Percentiles rank a stretch among this genome's conserved stretches.
These are phyloP conservation scores for Aythya fuligula DNA, from an alignment of 2,797 vertebrate genomes.

Conservation along the genomic window DNA sequence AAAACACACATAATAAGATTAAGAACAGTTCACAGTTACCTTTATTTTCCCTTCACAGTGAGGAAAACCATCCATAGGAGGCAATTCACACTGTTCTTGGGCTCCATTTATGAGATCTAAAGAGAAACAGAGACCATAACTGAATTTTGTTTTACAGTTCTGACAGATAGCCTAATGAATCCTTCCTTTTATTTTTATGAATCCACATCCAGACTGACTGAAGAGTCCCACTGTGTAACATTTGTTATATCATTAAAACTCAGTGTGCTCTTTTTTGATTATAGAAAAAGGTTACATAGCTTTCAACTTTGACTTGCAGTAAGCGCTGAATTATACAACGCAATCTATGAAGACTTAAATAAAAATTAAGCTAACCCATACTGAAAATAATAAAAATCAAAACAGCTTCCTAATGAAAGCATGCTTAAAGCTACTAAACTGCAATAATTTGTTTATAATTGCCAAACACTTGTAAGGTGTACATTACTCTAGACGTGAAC, in stretches of 20 bases:
- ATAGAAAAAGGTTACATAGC: neutral
- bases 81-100: conserved; percentile 98
- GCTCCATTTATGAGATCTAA: conserved; percentile 97
- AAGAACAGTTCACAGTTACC: conserved; percentile 78
- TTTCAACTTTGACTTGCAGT: neutral
- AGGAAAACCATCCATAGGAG: conserved; percentile 96
- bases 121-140: conserved; percentile 31
- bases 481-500: neutral
- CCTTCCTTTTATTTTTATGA: conserved; percentile 1
- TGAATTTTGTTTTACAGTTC: conserved; percentile 15
- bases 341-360: neutral
- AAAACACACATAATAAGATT: neutral
- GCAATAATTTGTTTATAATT: neutral
- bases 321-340: neutral
- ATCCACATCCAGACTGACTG: neutral
- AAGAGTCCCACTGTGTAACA: neutral
- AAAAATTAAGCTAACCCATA: neutral
- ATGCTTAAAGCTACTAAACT: neutral
- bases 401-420: neutral
- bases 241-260: neutral
- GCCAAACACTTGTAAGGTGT: neutral
- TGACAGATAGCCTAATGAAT: conserved; percentile 1
- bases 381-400: conserved; percentile 1
- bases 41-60: conserved; percentile 97
- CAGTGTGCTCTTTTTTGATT: neutral